These are phyloP conservation scores for Drosophila atroscutellata DNA, from an alignment of 2,888 invertebrate genomes.

Conservation along the genomic window DNA sequence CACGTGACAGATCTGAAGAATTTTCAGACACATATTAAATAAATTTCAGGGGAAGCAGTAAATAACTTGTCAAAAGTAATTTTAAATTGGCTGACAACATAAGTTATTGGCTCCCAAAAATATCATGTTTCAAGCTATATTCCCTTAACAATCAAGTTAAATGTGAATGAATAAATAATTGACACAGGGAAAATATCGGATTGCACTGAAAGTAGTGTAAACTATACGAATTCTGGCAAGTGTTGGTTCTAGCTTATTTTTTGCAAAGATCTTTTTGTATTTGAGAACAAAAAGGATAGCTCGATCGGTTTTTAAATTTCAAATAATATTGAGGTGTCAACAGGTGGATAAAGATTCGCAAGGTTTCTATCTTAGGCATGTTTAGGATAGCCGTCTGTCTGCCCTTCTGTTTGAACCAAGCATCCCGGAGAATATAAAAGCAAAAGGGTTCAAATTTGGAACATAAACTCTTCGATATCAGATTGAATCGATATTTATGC, in stretches of 20 bases:
- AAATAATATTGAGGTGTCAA: not conserved
- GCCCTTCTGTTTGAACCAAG: not conserved
- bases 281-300: not conserved
- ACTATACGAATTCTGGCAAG: not conserved
- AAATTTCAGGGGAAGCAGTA: constrained; percentile 14
- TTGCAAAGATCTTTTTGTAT: not conserved
- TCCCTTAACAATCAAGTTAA: not conserved
- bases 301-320: not conserved
- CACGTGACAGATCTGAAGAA: constrained; percentile 44
- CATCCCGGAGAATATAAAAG: not conserved
- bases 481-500: not conserved
- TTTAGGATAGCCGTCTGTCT: not conserved
- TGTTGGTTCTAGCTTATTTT: not conserved
- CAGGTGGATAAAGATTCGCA: not conserved
- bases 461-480: not conserved
- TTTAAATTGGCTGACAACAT: constrained; percentile 11
- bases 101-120: not conserved
- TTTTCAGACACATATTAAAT: constrained; percentile 25
- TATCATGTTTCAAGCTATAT: not conserved
- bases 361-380: not conserved
- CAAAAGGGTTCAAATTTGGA: not conserved
- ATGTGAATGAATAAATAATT: not conserved
- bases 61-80: constrained; percentile 17
- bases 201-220: not conserved
- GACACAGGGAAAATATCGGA: not conserved